These are phyloP conservation scores for Echinops telfairi DNA, from an alignment of 2,113 vertebrate genomes.

Conservation along the genomic window DNA sequence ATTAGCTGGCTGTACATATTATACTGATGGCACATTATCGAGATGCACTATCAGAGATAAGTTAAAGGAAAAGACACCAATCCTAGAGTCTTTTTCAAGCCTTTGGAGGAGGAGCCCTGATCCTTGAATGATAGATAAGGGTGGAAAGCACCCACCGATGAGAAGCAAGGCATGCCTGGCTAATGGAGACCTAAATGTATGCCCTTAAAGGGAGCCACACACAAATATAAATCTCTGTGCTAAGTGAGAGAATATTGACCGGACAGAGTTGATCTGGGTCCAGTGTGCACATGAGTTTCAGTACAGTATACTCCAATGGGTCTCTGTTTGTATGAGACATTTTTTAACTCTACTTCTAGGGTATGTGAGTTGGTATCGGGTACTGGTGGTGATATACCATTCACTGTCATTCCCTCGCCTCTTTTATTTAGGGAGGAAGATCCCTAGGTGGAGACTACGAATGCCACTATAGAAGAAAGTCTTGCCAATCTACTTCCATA, in stretches of 20 bases:
- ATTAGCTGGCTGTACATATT: slow-evolving; percentile 40
- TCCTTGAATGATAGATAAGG: slow-evolving; percentile 31
- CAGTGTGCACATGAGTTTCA: background rate
- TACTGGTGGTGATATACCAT: slow-evolving; percentile 23
- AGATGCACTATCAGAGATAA: slow-evolving; percentile 45
- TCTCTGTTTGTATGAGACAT: background rate
- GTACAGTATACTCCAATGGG: background rate
- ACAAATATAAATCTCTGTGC: background rate
- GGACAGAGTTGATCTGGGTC: background rate
- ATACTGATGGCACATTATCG: slow-evolving; percentile 26
- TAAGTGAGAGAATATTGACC: background rate
- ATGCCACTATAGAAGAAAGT: background rate
- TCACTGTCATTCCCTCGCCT: background rate
- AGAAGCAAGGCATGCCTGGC: background rate
- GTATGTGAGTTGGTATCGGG: background rate
- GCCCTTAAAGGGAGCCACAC: slow-evolving; percentile 9
- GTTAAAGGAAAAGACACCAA: slow-evolving; percentile 39
- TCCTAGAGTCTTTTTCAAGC: background rate
- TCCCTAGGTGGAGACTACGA: background rate
- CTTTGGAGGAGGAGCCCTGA: background rate
- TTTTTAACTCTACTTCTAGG: slow-evolving; percentile 8
- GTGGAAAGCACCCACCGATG: slow-evolving; percentile 9
- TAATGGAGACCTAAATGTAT: background rate
- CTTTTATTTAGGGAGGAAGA: background rate
- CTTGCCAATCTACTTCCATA: background rate